A percentile compares a stretch with the other conserved stretches of the same genome.
phyloP scores from a whole-genome alignment of 2,888 invertebrate species.

The Colletes collaris region DNA sequence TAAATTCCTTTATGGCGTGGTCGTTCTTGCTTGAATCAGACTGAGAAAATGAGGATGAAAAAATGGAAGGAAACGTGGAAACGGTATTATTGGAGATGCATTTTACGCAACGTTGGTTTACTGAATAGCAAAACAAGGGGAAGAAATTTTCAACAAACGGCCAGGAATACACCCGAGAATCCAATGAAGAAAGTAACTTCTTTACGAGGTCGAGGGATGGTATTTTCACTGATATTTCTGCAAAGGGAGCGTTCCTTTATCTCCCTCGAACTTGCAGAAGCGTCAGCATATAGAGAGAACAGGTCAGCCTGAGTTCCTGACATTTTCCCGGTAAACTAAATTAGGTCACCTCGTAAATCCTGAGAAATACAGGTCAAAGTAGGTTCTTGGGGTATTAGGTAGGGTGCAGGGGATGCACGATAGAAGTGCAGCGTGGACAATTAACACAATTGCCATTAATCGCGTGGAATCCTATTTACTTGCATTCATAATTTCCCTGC shows the following conservation, averaged over 20 bases:
- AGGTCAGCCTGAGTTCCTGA: conserved; percentile 59
- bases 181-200: conserved; percentile 35
- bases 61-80: not conserved
- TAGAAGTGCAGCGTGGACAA: conserved; percentile 8
- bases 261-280: conserved; percentile 29
- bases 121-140: conserved; percentile 1
- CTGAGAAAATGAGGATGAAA: not conserved
- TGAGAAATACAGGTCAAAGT: conserved; percentile 51
- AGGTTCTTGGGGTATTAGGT: conserved; percentile 40
- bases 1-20: not conserved
- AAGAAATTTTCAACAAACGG: conserved; percentile 19
- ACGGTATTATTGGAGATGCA: conserved; percentile 31
- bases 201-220: conserved; percentile 33
- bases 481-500: not conserved
- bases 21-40: not conserved
- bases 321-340: conserved; percentile 60
- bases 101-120: conserved; percentile 20
- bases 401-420: not conserved
- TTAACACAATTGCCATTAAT: conserved; percentile 43
- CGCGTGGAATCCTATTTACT: not conserved
- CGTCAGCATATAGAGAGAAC: conserved; percentile 40
- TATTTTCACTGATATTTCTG: conserved; percentile 45
- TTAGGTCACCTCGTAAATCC: conserved; percentile 60
- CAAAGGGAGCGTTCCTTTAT: conserved; percentile 27
- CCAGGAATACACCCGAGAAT: conserved; percentile 8